These are phyloP conservation scores for Bemisia tabaci DNA, from an alignment of 1,140 invertebrate genomes.

Conservation along the genomic window DNA sequence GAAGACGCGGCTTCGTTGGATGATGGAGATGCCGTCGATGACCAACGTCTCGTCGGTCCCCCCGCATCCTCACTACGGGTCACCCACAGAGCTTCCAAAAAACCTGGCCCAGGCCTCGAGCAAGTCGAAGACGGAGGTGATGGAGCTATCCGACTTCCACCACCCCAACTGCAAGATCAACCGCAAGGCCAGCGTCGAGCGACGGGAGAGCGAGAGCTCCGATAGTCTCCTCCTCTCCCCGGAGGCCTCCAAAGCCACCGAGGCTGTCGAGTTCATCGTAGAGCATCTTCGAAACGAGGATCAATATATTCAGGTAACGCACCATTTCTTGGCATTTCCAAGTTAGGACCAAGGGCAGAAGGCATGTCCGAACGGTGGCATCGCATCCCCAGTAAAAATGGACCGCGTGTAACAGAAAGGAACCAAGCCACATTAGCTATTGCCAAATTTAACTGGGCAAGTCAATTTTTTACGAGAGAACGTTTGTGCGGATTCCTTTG, in stretches of 20 bases:
- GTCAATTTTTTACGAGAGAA: no score
- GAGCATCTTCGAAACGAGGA: constrained; percentile 94
- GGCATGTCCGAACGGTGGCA: neutral
- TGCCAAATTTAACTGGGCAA: no score
- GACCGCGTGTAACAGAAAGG: no score
- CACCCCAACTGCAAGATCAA: constrained; percentile 93
- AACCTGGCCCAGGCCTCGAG: constrained; percentile 43
- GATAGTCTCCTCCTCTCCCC: constrained; percentile 78
- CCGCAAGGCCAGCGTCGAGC: constrained; percentile 56
- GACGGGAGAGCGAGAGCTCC: constrained; percentile 78
- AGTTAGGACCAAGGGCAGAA: no score
- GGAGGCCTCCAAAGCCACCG: constrained; percentile 87
- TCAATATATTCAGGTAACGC: constrained; percentile 86
- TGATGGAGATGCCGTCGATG: constrained; percentile 90
- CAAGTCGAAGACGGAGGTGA: constrained; percentile 73
- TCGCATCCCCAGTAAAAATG: no score
- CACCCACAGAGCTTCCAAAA: constrained; percentile 63
- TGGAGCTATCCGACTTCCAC: constrained; percentile 87
- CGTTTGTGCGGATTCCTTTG: no score
- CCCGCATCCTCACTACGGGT: constrained; percentile 61
- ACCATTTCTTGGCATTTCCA: neutral
- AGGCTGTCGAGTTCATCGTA: constrained; percentile 95
- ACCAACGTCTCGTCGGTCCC: constrained; percentile 41
- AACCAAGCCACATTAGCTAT: no score
- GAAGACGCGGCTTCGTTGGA: constrained; percentile 83